phyloP scores from a whole-genome alignment of 2,888 invertebrate species.

The Agonopterix arenella region DNA sequence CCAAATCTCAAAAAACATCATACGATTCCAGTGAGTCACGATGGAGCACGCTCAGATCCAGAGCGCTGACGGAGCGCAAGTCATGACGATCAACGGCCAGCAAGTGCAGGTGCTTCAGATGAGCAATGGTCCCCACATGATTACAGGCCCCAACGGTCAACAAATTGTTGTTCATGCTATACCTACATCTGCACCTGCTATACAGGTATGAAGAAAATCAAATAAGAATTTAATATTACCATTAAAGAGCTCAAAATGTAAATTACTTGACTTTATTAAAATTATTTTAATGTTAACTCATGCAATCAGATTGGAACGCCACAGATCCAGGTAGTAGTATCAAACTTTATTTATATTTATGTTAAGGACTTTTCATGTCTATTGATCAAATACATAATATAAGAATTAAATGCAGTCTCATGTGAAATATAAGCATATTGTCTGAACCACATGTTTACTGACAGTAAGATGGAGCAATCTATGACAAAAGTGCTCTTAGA shows the following conservation, averaged over 20 bases:
- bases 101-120: slow-evolving; percentile 79
- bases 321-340: slow-evolving; percentile 70
- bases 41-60: slow-evolving; percentile 78
- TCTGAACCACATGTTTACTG: no score
- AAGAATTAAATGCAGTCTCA: no score
- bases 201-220: slow-evolving; percentile 64
- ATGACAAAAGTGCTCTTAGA: no score
- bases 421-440: no score
- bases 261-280: no score
- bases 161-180: slow-evolving; percentile 84
- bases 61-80: slow-evolving; percentile 79
- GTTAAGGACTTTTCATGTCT: no score
- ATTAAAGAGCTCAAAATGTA: no score
- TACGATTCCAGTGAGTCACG: slow-evolving; percentile 22
- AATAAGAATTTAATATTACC: no score
- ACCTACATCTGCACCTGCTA: slow-evolving; percentile 75
- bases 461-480: no score
- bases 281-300: slow-evolving; percentile 19
- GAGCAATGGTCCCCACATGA: slow-evolving; percentile 74
- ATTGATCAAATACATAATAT: no score
- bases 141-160: slow-evolving; percentile 81
- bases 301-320: slow-evolving; percentile 64
- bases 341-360: background rate
- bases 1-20: background rate
- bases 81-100: slow-evolving; percentile 78